These are phyloP conservation scores for Notoglanidium macrostoma DNA, from an alignment of 2,797 vertebrate species.

Conservation along the genomic window DNA sequence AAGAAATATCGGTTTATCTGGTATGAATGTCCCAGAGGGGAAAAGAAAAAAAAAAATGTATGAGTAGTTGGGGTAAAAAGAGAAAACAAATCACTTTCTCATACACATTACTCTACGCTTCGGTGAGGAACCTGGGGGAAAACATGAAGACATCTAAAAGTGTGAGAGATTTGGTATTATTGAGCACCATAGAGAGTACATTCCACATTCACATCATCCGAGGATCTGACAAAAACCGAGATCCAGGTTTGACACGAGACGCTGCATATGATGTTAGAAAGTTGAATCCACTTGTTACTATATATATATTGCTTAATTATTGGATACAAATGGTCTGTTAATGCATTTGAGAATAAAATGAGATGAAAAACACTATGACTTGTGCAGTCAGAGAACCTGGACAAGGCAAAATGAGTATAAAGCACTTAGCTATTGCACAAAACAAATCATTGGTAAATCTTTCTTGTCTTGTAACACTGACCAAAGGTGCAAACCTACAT, in stretches of 20 bases:
- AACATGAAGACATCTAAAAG: slow-evolving; percentile 42
- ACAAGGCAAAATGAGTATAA: slow-evolving; percentile 20
- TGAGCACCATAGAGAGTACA: slow-evolving; percentile 69
- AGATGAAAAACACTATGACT: slow-evolving; percentile 25
- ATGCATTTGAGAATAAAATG: slow-evolving; percentile 19
- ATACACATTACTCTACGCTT: not conserved
- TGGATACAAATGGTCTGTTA: slow-evolving; percentile 26
- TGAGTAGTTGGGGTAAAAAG: not conserved
- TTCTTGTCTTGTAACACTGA: slow-evolving; percentile 22
- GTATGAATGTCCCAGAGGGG: not conserved
- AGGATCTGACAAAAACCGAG: slow-evolving; percentile 25
- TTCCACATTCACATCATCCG: slow-evolving; percentile 55
- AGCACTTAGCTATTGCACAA: slow-evolving; percentile 48
- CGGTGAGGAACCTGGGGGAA: not conserved
- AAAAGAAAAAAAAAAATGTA: not conserved
- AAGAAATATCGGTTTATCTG: not conserved
- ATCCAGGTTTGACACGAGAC: slow-evolving; percentile 38
- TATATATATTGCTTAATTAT: slow-evolving; percentile 68
- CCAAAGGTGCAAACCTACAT: slow-evolving; percentile 7
- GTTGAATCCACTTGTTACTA: slow-evolving; percentile 50
- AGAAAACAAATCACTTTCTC: not conserved
- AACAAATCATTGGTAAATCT: slow-evolving; percentile 18
- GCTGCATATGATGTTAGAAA: slow-evolving; percentile 49
- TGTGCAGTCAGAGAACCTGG: slow-evolving; percentile 11
- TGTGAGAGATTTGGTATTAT: slow-evolving; percentile 58